These are phyloP conservation scores for Nanorana parkeri DNA, from an alignment of 2,113 vertebrate species.

Conservation along the genomic window DNA sequence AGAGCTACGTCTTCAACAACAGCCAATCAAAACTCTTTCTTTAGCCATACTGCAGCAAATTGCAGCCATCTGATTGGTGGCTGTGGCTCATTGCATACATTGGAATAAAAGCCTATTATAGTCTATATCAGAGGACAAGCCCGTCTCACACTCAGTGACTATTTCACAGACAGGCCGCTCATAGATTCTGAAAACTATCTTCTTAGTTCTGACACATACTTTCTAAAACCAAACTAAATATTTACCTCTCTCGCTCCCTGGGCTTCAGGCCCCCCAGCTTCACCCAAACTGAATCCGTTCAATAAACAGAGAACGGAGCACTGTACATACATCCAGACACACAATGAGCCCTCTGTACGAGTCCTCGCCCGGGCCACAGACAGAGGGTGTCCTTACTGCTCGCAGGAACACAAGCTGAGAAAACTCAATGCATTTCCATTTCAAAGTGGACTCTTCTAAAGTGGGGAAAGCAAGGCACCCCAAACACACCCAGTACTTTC, in stretches of 20 bases:
- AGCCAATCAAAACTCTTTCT: too few species aligned
- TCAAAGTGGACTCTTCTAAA: slow-evolving; percentile 32
- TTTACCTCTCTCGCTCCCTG: slow-evolving; percentile 44
- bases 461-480: slow-evolving; percentile 27
- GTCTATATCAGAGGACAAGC: too few species aligned
- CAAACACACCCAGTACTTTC: not conserved
- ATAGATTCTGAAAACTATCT: slow-evolving; percentile 31
- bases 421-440: slow-evolving; percentile 34
- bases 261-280: slow-evolving; percentile 6
- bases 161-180: not conserved
- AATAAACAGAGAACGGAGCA: slow-evolving; percentile 44
- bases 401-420: not conserved
- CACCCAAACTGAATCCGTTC: slow-evolving; percentile 34
- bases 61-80: too few species aligned
- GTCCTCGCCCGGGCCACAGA: slow-evolving; percentile 13
- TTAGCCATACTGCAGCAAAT: too few species aligned
- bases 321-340: slow-evolving; percentile 42
- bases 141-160: not conserved
- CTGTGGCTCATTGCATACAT: too few species aligned
- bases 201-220: slow-evolving; percentile 52
- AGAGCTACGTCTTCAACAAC: too few species aligned
- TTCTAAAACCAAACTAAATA: slow-evolving; percentile 56
- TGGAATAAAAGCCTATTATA: too few species aligned
- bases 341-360: slow-evolving; percentile 50
- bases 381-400: slow-evolving; percentile 44